These are phyloP conservation scores for Atherinosoma microstoma DNA, from an alignment of 2,797 vertebrate genomes.

Conservation along the genomic window DNA sequence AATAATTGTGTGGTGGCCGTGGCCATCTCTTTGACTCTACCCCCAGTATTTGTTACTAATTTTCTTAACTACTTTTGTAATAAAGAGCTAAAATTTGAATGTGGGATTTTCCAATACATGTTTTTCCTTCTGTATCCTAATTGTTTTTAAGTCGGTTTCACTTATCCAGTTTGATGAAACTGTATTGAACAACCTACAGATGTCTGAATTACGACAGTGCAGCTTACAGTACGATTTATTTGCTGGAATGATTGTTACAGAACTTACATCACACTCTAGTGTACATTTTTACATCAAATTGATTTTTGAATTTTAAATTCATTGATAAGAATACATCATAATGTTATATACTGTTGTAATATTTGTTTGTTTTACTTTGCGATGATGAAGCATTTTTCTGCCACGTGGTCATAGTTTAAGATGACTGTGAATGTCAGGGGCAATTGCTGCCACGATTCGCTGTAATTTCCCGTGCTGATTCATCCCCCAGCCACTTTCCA, in stretches of 20 bases:
- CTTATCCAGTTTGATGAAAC: not conserved
- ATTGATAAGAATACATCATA: not conserved
- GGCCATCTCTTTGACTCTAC: not conserved
- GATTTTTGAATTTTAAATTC: not conserved
- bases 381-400: conserved; percentile 20
- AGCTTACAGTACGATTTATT: conserved; percentile 3
- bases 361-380: conserved; percentile 16
- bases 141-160: not conserved
- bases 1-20: not conserved
- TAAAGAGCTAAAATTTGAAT: not conserved
- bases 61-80: not conserved
- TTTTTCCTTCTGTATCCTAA: not conserved
- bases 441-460: conserved; percentile 20
- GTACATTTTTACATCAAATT: not conserved
- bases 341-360: not conserved
- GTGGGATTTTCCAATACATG: not conserved
- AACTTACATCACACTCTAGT: not conserved
- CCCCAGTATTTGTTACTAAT: not conserved
- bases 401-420: conserved; percentile 29
- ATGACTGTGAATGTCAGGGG: conserved; percentile 45
- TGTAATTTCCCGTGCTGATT: conserved; percentile 45
- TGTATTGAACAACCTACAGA: not conserved
- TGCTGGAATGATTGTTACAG: not conserved
- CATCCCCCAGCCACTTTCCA: conserved; percentile 39
- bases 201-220: too few species aligned